Evolutionary conservation across 2,888 invertebrate species (phyloP).

Genomic region (Ochropacha duplaris): DNA sequence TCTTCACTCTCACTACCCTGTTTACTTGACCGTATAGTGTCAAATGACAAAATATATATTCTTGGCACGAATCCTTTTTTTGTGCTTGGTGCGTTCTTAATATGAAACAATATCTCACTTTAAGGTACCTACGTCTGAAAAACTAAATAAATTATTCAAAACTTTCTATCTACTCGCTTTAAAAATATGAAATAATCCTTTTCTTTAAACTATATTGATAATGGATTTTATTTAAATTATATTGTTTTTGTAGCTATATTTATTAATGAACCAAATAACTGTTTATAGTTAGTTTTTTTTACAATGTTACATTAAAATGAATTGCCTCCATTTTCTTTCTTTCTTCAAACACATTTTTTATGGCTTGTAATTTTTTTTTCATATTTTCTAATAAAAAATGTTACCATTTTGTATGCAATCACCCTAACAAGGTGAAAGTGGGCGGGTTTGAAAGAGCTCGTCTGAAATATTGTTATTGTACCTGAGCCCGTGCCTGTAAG

Average conservation of each 20-base stretch:
- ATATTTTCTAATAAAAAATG: neutral
- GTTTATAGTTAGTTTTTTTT: no score
- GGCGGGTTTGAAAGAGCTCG: neutral
- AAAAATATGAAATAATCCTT: no score
- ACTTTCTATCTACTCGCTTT: neutral
- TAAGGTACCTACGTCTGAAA: neutral
- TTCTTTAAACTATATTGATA: no score
- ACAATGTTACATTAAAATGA: no score
- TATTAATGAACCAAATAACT: no score
- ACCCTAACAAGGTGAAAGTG: constrained; percentile 2
- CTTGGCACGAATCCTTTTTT: neutral
- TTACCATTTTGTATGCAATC: neutral
- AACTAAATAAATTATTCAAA: neutral
- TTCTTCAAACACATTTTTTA: no score
- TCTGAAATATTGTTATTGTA: constrained; percentile 19
- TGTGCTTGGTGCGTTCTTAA: neutral
- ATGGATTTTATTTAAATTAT: no score
- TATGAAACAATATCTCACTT: neutral
- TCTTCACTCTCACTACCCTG: neutral
- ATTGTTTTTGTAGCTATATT: no score
- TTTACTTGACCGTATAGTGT: neutral
- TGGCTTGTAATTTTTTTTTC: neutral
- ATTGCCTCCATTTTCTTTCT: no score
- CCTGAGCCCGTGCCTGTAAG: constrained; percentile 8
- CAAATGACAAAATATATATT: neutral